Evolutionary conservation across 2,797 vertebrate species (phyloP), one percentile per base, ranked within the genome.

Genomic region (Glyptemys insculpta): DNA sequence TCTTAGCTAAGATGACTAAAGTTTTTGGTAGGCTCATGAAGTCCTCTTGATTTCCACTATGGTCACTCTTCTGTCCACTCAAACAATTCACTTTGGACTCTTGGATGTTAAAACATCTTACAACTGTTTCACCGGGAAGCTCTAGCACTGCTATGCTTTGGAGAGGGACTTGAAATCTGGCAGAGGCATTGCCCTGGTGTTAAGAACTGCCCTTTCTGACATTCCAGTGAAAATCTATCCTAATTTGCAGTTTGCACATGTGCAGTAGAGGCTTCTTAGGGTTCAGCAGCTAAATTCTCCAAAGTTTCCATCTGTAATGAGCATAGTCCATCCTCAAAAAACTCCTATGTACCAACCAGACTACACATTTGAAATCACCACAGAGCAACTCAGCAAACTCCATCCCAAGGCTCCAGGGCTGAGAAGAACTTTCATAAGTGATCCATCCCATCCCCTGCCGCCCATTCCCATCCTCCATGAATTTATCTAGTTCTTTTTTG

Each of bases 281-380:
- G 93, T 83, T 31, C 91, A 27, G 94, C 72, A 96, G 85, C 79
- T 91, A 86, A 91, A 93, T 88, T 91, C 90, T 91, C 72, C 49
- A 76, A 79, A 94, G 37, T 90, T 94, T 97, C 90, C 93, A 94
- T 79, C n/a, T 88, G 91, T 86, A 56, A 90, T 93, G 89, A 88
- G 90, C 29, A 89, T 92, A 81, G 95, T 93, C 90, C 91, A 86
- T 86, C 91, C 59, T 79, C 37, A 83, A 0, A 2, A 4, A 85
- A 44, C 0, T 0, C 41, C 91, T 44, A 53, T 0, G 1, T 89
- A 90, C 92, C 93, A 96, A 87, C 5, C 88, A 86, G 72, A 88
- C 95, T 95, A 92, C 29, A 59, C 44, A 95, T 57, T 88, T 84
- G 72, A 85, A 94, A 91, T 65, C 89, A n/a, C 57, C 81, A 78